phyloP scores from a whole-genome alignment of 2,113 vertebrate genomes.

The Engraulis encrasicolus region DNA sequence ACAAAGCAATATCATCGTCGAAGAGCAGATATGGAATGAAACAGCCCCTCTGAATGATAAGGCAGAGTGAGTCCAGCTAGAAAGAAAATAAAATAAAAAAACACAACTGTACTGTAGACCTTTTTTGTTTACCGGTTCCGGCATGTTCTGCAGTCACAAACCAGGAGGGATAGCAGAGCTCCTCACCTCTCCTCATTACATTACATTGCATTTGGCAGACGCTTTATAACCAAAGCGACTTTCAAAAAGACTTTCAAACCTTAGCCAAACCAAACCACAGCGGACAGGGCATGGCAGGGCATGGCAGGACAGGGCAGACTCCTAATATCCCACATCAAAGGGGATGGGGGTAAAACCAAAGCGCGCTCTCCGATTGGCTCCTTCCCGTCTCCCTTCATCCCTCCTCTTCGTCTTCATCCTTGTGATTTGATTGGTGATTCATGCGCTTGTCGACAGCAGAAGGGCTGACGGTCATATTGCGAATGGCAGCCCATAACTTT shows the following conservation, averaged over 20 bases:
- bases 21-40: not conserved
- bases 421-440: conserved; percentile 51
- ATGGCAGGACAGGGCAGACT: not conserved
- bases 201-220: too few relatives aligned
- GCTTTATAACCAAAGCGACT: too few relatives aligned
- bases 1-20: not conserved
- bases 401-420: conserved; percentile 48
- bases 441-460: conserved; percentile 50
- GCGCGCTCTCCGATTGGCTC: not conserved
- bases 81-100: not conserved
- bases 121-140: not conserved
- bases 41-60: not conserved
- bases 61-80: too few relatives aligned
- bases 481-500: conserved; percentile 72
- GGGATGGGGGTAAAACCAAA: not conserved
- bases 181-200: not conserved
- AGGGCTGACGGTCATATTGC: conserved; percentile 41
- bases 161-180: not conserved
- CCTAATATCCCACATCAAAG: not conserved
- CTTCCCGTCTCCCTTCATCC: not conserved
- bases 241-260: too few relatives aligned
- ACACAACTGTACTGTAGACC: not conserved
- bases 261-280: not conserved
- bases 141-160: not conserved
- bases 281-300: too few relatives aligned